phyloP scores from a whole-genome alignment of 2,797 vertebrate genomes.

The Tragopan temminckii region DNA sequence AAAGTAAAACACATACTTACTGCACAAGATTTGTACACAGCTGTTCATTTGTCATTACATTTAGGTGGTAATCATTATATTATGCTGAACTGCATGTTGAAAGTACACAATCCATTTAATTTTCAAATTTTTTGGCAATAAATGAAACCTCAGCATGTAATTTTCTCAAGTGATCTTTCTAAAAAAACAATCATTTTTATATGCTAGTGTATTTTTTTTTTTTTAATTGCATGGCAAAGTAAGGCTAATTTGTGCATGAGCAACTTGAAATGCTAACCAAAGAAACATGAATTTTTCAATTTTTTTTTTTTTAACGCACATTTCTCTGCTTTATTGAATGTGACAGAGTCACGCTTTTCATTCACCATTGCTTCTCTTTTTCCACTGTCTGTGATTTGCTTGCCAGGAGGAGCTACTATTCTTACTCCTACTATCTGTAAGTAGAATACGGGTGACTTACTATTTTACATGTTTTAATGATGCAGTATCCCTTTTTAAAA shows the following conservation, averaged over 20 bases:
- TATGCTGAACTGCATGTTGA: conserved; percentile 81
- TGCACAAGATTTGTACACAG: conserved; percentile 79
- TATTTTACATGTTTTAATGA: conserved; percentile 91
- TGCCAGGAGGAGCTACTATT: conserved; percentile 99
- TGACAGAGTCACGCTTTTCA: conserved; percentile 94
- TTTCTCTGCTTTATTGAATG: conserved; percentile 94
- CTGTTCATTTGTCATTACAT: conserved; percentile 83
- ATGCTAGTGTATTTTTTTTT: conserved; percentile 68
- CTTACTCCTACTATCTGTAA: conserved; percentile 99
- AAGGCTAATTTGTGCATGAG: conserved; percentile 84
- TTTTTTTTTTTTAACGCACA: conserved; percentile 83
- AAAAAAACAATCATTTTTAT: conserved; percentile 79
- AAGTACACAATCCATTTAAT: conserved; percentile 82
- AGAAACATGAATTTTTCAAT: conserved; percentile 78
- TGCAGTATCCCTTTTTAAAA: conserved; percentile 99
- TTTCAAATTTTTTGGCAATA: conserved; percentile 76
- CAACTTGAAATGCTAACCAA: conserved; percentile 82
- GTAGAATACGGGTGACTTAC: conserved; percentile 91
- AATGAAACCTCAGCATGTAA: conserved; percentile 83
- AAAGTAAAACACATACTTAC: conserved; percentile 68
- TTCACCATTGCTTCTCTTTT: conserved; percentile 98
- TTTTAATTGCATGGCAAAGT: conserved; percentile 85
- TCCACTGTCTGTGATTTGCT: conserved; percentile 99
- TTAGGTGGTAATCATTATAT: conserved; percentile 77
- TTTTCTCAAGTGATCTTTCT: conserved; percentile 78